phyloP scores from a whole-genome alignment of 2,888 invertebrate species.

The Fragum whitleyi region DNA sequence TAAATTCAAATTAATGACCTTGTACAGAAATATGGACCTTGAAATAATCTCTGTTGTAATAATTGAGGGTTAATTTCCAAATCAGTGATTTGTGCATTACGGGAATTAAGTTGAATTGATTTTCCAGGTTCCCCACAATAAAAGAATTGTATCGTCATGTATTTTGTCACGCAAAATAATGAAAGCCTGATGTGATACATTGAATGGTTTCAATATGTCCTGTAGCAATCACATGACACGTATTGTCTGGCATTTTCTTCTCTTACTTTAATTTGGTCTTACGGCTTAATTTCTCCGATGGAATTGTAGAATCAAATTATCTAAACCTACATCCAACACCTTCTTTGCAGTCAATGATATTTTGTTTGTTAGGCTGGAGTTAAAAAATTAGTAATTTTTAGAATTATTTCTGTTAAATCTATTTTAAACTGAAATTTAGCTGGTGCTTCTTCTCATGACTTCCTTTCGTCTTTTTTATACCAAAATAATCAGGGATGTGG shows the following conservation, averaged over 20 bases:
- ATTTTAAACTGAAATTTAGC: no score
- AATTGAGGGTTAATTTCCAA: constrained; percentile 11
- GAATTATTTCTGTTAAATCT: no score
- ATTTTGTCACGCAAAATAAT: constrained; percentile 7
- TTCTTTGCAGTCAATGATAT: no score
- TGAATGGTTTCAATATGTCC: constrained; percentile 1
- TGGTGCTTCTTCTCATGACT: no score
- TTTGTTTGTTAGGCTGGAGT: no score
- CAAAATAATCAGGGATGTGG: no score
- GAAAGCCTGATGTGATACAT: constrained; percentile 5
- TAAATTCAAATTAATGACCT: neutral
- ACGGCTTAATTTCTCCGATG: no score
- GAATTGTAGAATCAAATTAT: no score
- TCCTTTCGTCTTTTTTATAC: no score
- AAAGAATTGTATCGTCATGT: constrained; percentile 3
- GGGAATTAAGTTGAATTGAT: constrained; percentile 18
- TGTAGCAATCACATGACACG: neutral
- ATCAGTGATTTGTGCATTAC: constrained; percentile 26
- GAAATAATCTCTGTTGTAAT: neutral
- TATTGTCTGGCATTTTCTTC: neutral
- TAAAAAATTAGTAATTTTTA: no score
- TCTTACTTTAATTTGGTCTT: neutral
- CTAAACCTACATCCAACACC: no score
- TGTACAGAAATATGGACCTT: neutral
- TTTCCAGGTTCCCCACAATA: constrained; percentile 3